A percentile compares a stretch with the other conserved stretches of the same genome.
phyloP scores from a whole-genome alignment of 2,113 vertebrate genomes.

The Cichladusa arquata region DNA sequence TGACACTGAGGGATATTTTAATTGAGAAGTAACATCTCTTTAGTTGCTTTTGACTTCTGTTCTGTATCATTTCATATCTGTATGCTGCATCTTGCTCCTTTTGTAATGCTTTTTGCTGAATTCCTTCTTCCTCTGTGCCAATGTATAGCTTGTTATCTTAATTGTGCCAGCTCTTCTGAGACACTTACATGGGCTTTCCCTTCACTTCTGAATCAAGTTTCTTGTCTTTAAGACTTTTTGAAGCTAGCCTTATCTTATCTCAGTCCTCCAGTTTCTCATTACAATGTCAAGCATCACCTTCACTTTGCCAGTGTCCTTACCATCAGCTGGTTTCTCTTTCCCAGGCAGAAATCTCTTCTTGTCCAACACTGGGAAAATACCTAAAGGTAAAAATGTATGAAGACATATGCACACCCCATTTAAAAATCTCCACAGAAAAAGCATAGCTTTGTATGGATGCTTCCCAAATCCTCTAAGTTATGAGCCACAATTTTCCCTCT shows the following conservation, averaged over 20 bases:
- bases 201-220: background rate
- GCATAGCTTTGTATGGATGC: background rate
- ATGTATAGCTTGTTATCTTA: background rate
- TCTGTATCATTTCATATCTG: background rate
- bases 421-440: background rate
- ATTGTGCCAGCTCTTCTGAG: background rate
- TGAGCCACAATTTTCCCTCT: background rate
- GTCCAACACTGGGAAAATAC: background rate
- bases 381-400: background rate
- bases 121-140: background rate
- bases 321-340: slow-evolving; percentile 12
- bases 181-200: background rate
- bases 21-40: background rate
- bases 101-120: background rate
- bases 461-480: background rate
- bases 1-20: background rate
- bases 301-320: background rate
- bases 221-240: background rate
- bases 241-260: slow-evolving; percentile 41
- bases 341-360: background rate
- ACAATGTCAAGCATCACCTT: slow-evolving; percentile 29
- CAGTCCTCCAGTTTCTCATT: slow-evolving; percentile 2
- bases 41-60: background rate
- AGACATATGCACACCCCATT: background rate
- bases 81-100: background rate